Base-by-base conservation (phyloP, 2,113 vertebrate species). In the Cranoglanis bouderius region DNA sequence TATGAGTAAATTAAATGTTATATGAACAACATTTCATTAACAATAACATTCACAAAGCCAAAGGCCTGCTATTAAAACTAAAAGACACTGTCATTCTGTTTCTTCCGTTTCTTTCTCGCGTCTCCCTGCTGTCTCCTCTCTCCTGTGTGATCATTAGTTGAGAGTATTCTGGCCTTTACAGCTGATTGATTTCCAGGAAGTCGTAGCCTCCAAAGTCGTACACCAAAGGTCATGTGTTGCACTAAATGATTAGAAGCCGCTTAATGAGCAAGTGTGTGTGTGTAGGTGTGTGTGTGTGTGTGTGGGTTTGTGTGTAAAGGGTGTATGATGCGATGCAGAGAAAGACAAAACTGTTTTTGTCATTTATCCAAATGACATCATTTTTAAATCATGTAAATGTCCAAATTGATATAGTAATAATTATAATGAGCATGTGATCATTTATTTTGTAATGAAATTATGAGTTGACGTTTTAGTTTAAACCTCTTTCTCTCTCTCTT, bases 211-310 rank as follows among this genome's bases (percentile, higher is more conserved):
- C n/a, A n/a, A n/a, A n/a, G n/a, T n/a, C n/a, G n/a, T 61, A 80
- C 85, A 88, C 63, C 29, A 91, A 91, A 91, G 88, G 90, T 90
- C 87, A 90, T 80, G 84, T 70, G 86, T 46, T 88, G 84, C 78
- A 86, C 83, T 88, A 86, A 91, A 91, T 91, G 88, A 88, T 91
- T 89, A 86, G 85, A 82, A 88, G 86, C 83, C n/a, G 38, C 84
- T 77, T 91, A 91, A 90, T 88, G 88, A 88, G 86, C 57, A 2
- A 3, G 0, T 59, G 21, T 72, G 67, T 67, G 77, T 55, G 72
- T 53, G 49, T 81, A 40, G 80, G 83, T 75, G 83, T 19, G 80
- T 65, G 78, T 78, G 67, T 74, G 77, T 75, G 82, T 72, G 75
- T 59, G 75, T 59, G 88, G 19, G 38, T 63, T n/a, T 29, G 35